Base-by-base conservation (phyloP, 1,140 invertebrate genomes). In the Thaumatotibia leucotreta region DNA sequence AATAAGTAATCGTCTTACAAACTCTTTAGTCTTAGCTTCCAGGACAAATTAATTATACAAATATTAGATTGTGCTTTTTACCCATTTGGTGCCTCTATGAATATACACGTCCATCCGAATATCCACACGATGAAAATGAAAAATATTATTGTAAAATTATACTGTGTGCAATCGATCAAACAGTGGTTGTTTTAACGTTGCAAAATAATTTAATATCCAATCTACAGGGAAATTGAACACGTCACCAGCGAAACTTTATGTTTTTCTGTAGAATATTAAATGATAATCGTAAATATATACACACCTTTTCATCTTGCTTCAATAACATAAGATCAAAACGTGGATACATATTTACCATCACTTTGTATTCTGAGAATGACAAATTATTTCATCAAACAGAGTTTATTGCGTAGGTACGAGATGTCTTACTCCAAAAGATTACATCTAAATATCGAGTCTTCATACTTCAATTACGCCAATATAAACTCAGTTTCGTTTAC, bases 141-240 rank as follows among this genome's bases (percentile, higher is more conserved):
- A n/a, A n/a, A n/a, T n/a, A n/a, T n/a, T n/a, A n/a, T n/a, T n/a
- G n/a, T n/a, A n/a, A n/a, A n/a, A n/a, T n/a, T n/a, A 29, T 6
- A 4, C 39, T 45, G 39, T 45, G 8, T 45, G 14, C 52, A 27
- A 58, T 58, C 27, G 27, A 58, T 58, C 52, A 58, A 58, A 29
- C 14, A 3, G 33, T 58, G 52, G 29, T 58, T 58, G 52, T 58
- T 29, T 58, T 54, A 58, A 58, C 52, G 52, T 23, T 58, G 27
- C 4, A 58, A 27, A 54, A 45, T 9, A 14, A 45, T 45, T 45
- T 54, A 22, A 27, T 27, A 20, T 58, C 52, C 52, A 58, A 58
- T 58, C 14, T 27, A 23, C 23, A 58, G 29, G 52, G 27, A 58
- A 58, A 58, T n/a, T 58, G 52, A 27, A 58, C 27, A 31, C 24